Base-by-base conservation (phyloP, 2,797 vertebrate species). In the Micromesistius poutassou region DNA sequence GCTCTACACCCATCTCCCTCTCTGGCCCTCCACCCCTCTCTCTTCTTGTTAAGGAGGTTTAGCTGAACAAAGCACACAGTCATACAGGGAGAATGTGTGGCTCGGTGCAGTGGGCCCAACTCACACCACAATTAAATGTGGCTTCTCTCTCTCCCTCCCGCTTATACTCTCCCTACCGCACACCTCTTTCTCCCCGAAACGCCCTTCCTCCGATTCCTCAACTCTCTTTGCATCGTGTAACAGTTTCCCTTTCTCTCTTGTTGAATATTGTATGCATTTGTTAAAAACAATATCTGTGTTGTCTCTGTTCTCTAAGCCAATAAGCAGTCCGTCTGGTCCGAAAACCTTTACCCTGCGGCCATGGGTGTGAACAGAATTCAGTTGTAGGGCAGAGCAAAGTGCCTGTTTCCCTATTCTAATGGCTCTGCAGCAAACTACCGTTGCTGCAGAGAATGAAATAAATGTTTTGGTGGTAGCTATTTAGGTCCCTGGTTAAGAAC, bases 41-140 rank as follows among this genome's bases (percentile, higher is more conserved):
- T 90, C 81, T 62, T 81, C 88, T 90, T 79, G 82, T 89, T 86
- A 89, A 86, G 82, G 68, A 31, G 82, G 80, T 80, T 87, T 79
- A 81, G 81, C 1, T 5, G 86, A 92, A 92, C 89, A 92, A 92
- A 94, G 90, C 84, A 77, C 88, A 90, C 86, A 92, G 88, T 92
- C 92, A 91, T 90, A 89, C 91, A 87, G 85, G 83, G 90, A 84
- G 88, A 92, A 93, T 89, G 91, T 77, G 85, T 83, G 87, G 88
- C 89, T 86, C 87, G 80, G 85, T 82, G 0, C 80, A 86, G 81
- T 50, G 83, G 72, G 84, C 89, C 87, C 80, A 85, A 80, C 88
- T 83, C 83, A 71, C 84, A 89, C 90, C 90, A 86, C 90, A 90
- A 91, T 90, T 88, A 84, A 87, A 89, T 81, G 86, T 74, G 82